These are phyloP conservation scores for Tamias sibiricus DNA, from an alignment of 2,113 vertebrate species.

Conservation along the genomic window DNA sequence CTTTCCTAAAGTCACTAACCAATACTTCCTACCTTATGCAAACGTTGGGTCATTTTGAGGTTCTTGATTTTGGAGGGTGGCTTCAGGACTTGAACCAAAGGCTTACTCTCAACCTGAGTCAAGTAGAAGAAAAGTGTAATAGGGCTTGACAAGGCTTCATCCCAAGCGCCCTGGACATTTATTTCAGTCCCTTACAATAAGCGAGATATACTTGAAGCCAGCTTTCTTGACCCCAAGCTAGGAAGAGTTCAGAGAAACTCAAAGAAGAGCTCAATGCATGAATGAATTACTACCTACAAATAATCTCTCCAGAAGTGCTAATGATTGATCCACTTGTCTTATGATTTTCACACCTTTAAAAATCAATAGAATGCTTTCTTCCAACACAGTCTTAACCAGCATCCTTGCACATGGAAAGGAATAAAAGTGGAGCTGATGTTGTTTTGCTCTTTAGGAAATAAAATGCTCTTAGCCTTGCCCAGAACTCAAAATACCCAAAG, in stretches of 20 bases:
- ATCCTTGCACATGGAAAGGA: not conserved
- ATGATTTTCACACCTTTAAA: not conserved
- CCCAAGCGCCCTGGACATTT: not conserved
- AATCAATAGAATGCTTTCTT: not conserved
- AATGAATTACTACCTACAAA: not conserved
- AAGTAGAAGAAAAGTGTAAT: constrained; percentile 18
- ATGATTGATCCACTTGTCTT: not conserved
- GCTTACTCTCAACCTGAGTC: constrained; percentile 63
- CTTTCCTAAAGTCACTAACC: not conserved
- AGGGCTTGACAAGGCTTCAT: not conserved
- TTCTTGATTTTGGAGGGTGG: constrained; percentile 51
- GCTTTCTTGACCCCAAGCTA: not conserved
- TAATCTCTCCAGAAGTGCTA: not conserved
- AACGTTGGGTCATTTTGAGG: constrained; percentile 25
- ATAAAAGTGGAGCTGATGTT: not conserved
- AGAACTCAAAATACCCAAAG: not conserved
- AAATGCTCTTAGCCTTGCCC: not conserved
- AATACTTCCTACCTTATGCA: constrained; percentile 59
- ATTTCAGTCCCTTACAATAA: constrained; percentile 41
- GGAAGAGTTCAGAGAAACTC: not conserved
- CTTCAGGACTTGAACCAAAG: constrained; percentile 61
- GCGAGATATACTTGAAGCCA: not conserved
- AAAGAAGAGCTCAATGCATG: not conserved
- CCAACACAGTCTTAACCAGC: constrained; percentile 9
- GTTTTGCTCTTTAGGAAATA: constrained; percentile 19